A percentile compares a stretch with the other conserved stretches of the same genome.
Conservation (phyloP, 2,797 vertebrate genomes). For the Sebastiscus albofasciatus region DNA sequence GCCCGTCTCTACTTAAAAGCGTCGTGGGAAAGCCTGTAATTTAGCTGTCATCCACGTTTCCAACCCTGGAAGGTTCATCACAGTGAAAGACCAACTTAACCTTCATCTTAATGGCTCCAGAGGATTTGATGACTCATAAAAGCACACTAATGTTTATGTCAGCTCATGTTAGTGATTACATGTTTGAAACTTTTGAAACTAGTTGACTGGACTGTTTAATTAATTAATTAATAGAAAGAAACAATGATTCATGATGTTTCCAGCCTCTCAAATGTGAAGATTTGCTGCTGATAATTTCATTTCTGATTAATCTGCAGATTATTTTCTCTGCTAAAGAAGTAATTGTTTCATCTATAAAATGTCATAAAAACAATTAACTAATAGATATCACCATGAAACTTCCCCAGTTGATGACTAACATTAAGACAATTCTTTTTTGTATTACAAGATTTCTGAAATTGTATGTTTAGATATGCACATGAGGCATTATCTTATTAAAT, state of each 20-base stretch:
- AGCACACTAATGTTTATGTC: background rate
- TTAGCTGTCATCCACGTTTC: background rate
- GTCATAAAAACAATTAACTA: background rate
- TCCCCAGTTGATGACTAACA: background rate
- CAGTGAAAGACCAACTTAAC: background rate
- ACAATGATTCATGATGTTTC: background rate
- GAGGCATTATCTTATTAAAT: background rate
- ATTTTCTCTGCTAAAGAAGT: background rate
- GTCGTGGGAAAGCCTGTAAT: background rate
- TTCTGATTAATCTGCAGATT: background rate
- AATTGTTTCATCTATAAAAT: background rate
- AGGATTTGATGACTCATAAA: background rate
- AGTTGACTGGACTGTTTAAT: background rate
- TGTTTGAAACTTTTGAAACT: background rate
- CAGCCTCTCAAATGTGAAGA: background rate
- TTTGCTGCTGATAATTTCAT: background rate
- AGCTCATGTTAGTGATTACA: background rate
- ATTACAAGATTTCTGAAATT: background rate
- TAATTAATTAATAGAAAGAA: background rate
- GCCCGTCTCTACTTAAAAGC: background rate
- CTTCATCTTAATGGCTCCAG: background rate
- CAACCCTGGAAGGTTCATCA: background rate
- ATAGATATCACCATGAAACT: background rate
- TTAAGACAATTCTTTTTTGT: accelerated
- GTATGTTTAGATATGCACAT: too few species aligned